Conservation (phyloP, 2,888 invertebrate species). For the Pachymerium ferrugineum region DNA sequence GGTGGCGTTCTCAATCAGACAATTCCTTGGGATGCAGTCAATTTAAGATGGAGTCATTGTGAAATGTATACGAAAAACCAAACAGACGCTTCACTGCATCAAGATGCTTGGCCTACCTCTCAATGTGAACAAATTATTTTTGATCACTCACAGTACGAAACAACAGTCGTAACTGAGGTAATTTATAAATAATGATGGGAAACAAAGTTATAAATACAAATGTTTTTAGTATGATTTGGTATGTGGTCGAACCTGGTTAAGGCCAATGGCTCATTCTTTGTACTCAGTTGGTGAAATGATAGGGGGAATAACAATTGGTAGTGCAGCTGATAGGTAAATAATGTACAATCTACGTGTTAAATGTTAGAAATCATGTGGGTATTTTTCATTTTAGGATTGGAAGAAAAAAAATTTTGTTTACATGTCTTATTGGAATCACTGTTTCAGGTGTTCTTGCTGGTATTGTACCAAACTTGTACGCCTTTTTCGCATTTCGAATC, state of each 20-base stretch:
- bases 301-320: constrained; percentile 65
- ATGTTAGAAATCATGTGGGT: neutral
- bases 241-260: constrained; percentile 58
- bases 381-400: constrained; percentile 53
- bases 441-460: constrained; percentile 62
- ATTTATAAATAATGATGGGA: neutral
- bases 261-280: constrained; percentile 61
- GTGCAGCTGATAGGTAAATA: constrained; percentile 34
- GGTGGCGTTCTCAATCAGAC: neutral
- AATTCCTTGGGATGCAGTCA: neutral
- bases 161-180: constrained; percentile 17
- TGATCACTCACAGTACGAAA: neutral
- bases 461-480: constrained; percentile 62
- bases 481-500: constrained; percentile 60
- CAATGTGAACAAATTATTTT: neutral
- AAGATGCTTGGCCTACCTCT: neutral
- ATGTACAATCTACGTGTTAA: neutral
- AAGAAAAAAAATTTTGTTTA: constrained; percentile 64
- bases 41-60: neutral
- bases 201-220: neutral
- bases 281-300: constrained; percentile 68
- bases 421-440: constrained; percentile 64
- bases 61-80: neutral
- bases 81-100: neutral
- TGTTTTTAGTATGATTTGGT: constrained; percentile 52